A percentile compares a stretch with the other conserved stretches of the same genome.
phyloP scores from a whole-genome alignment of 2,888 invertebrate species.

The Brenthis hecate region DNA sequence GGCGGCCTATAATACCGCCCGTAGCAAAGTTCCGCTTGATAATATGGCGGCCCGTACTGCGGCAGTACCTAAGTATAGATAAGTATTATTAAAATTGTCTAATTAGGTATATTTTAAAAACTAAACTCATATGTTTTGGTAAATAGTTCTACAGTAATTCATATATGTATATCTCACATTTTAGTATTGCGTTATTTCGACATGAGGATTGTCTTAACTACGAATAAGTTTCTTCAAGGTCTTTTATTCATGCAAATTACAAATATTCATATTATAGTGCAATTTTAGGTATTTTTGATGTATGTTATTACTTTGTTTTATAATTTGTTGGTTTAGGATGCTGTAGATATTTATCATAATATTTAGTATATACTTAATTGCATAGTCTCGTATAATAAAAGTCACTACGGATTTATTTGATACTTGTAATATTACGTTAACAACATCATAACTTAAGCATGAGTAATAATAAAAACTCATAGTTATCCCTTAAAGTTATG shows the following conservation, averaged over 20 bases:
- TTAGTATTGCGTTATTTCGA: constrained; percentile 8
- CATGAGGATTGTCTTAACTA: constrained; percentile 3
- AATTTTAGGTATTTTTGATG: not conserved
- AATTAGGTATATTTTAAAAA: constrained; percentile 6
- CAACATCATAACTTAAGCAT: too few relatives aligned
- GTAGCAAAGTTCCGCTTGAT: constrained; percentile 74
- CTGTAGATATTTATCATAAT: too few relatives aligned
- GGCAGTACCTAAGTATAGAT: constrained; percentile 62
- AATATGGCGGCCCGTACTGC: constrained; percentile 74
- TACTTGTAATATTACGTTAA: too few relatives aligned
- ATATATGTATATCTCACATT: constrained; percentile 1
- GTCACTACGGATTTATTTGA: too few relatives aligned
- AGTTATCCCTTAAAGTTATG: too few relatives aligned
- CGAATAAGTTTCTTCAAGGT: constrained; percentile 16
- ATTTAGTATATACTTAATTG: too few relatives aligned
- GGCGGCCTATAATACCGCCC: constrained; percentile 75
- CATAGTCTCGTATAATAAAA: too few relatives aligned
- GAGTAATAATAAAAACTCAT: too few relatives aligned
- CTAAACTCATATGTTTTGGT: not conserved
- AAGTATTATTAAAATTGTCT: not conserved
- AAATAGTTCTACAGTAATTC: not conserved
- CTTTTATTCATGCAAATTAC: constrained; percentile 17
- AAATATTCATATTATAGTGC: constrained; percentile 1
- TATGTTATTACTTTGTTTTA: too few relatives aligned
- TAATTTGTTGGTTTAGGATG: too few relatives aligned